These are phyloP conservation scores for Spilosoma lubricipeda DNA, from an alignment of 2,888 invertebrate genomes.

Conservation along the genomic window DNA sequence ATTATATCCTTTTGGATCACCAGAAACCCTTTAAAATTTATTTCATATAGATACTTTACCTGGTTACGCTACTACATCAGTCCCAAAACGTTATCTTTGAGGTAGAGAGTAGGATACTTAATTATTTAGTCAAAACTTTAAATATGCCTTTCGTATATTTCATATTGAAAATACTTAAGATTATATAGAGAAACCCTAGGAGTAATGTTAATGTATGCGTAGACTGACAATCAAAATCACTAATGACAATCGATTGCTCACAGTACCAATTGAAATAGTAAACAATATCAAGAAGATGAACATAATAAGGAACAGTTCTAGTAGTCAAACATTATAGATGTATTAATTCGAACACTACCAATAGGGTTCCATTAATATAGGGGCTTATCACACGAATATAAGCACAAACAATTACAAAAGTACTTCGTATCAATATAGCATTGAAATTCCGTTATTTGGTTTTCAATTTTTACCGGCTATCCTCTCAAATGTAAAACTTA, in stretches of 20 bases:
- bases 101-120: too few species aligned
- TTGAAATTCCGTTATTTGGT: neutral
- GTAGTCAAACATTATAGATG: neutral
- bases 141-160: too few species aligned
- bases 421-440: too few species aligned
- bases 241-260: neutral
- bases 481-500: neutral
- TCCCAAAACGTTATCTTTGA: too few species aligned
- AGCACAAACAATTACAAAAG: too few species aligned
- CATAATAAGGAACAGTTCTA: neutral
- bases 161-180: neutral
- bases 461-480: neutral
- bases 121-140: neutral
- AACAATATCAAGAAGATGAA: neutral
- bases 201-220: neutral
- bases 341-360: neutral
- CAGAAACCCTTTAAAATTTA: too few species aligned
- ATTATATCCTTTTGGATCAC: too few species aligned
- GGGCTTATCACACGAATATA: neutral
- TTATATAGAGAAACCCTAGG: neutral
- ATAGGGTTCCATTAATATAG: neutral
- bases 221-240: neutral
- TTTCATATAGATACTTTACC: too few species aligned
- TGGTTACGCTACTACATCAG: too few species aligned
- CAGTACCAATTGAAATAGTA: neutral